Base-by-base conservation (phyloP, 1,140 invertebrate species). In the Pollicipes pollicipes region DNA sequence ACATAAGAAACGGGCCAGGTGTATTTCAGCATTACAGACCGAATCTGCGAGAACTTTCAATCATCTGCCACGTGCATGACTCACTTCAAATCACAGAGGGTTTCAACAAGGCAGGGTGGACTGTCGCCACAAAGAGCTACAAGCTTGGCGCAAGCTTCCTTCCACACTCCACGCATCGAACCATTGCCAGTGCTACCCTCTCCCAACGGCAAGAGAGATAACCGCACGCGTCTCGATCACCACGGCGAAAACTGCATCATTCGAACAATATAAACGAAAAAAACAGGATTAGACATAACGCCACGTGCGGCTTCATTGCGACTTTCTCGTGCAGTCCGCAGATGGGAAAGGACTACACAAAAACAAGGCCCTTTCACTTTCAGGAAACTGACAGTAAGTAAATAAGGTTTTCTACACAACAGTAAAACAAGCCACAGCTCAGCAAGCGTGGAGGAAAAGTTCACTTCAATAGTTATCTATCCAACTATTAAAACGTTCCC, bases 51-150 rank as follows among this genome's bases (percentile, higher is more conserved):
- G 45, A 58, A 21, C 45, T 10, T 10, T 10, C 45, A 21, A 58
- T 21, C 2, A 58, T 58, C 24, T 58, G 45, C 24, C 13, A 6
- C 45, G 24, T 21, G 45, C 45, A 58, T 58, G 45, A 58, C 45
- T 58, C 45, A 58, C 45, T 58, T 58, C 45, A 58, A 58, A 58
- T 58, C 45, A 58, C 45, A 58, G 45, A 58, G 45, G 45, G 45
- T 70, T 35, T 70, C 64, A 35, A 35, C 16, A 30, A 64, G 32
- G 28, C 27, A 26, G 30, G 26, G 10, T 8, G 63, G 64, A 6
- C 29, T 70, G 63, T 64, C 30, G n/a, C n/a, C n/a, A n/a, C 31
- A 30, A 35, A 71, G 45, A 58, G 45, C 6, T 58, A 58, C 2
- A 58, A 58, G 45, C 45, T 2, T 24, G 21, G 45, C 45, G 45